Conservation (phyloP, 2,113 vertebrate species). For the Nibea coibor region DNA sequence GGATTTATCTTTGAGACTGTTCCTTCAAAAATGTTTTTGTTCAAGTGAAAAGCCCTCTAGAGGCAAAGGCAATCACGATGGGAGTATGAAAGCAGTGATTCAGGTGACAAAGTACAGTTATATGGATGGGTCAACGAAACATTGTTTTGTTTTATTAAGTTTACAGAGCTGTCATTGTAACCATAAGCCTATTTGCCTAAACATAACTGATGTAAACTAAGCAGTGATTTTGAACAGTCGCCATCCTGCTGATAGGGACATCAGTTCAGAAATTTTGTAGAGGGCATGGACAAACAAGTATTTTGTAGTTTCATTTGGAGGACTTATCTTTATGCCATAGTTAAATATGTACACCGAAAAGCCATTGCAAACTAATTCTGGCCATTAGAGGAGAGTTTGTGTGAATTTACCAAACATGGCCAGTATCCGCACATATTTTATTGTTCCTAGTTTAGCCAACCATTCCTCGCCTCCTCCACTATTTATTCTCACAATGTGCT, state of each 20-base stretch:
- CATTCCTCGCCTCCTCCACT: not conserved
- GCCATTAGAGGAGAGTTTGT: not conserved
- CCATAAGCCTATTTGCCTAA: too few species aligned
- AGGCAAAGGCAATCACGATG: too few species aligned
- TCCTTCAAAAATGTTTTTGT: not conserved
- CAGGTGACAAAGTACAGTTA: too few species aligned
- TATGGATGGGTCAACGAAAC: too few species aligned
- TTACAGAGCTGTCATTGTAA: too few species aligned
- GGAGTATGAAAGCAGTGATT: too few species aligned
- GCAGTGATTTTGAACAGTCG: not conserved
- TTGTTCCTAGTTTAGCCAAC: not conserved
- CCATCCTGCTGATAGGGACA: not conserved
- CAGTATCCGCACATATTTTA: not conserved
- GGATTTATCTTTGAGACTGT: too few species aligned
- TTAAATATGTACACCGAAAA: not conserved
- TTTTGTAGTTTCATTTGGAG: not conserved
- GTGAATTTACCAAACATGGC: not conserved
- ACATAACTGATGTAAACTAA: not conserved
- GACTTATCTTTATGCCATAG: not conserved
- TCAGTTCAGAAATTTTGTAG: not conserved
- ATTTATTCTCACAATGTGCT: not conserved
- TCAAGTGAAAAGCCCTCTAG: not conserved
- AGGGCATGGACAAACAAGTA: not conserved
- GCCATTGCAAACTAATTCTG: not conserved
- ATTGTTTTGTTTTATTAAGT: too few species aligned